A percentile compares a stretch with the other conserved stretches of the same genome.
Evolutionary conservation across 2,113 vertebrate genomes (phyloP).

Genomic region (Lophura nycthemera): DNA sequence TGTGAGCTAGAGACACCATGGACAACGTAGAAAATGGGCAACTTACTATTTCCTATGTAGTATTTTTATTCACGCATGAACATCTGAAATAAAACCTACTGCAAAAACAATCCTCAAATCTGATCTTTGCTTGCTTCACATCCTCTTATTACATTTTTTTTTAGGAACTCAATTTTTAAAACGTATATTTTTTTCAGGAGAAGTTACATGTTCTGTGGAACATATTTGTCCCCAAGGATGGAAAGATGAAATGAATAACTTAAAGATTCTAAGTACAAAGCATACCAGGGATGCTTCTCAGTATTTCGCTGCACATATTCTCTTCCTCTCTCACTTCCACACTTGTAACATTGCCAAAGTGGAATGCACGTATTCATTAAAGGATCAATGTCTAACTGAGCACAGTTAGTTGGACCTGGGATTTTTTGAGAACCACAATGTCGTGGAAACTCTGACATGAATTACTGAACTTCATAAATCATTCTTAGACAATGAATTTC

Average conservation of each 20-base stretch:
- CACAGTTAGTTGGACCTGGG: background rate
- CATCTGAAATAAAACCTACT: background rate
- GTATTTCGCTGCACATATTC: conserved; percentile 18
- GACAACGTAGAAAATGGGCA: background rate
- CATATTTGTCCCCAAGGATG: background rate
- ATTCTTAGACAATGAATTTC: conserved; percentile 23
- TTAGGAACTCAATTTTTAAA: background rate
- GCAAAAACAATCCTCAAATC: conserved; percentile 14
- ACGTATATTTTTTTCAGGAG: background rate
- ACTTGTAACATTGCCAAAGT: conserved; percentile 48
- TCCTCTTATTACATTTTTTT: background rate
- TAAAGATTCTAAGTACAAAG: background rate
- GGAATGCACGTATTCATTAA: conserved; percentile 29
- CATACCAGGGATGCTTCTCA: conserved; percentile 9
- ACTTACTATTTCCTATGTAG: conserved; percentile 6
- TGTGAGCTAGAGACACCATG: background rate
- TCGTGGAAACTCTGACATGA: conserved; percentile 41
- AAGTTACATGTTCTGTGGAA: background rate
- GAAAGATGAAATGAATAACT: background rate
- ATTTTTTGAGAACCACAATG: background rate
- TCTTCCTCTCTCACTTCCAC: background rate
- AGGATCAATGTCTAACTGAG: conserved; percentile 47
- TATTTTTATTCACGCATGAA: background rate
- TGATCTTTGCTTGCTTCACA: background rate
- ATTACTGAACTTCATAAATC: conserved; percentile 40